phyloP scores from a whole-genome alignment of 1,140 invertebrate species.

The Papilio xuthus region DNA sequence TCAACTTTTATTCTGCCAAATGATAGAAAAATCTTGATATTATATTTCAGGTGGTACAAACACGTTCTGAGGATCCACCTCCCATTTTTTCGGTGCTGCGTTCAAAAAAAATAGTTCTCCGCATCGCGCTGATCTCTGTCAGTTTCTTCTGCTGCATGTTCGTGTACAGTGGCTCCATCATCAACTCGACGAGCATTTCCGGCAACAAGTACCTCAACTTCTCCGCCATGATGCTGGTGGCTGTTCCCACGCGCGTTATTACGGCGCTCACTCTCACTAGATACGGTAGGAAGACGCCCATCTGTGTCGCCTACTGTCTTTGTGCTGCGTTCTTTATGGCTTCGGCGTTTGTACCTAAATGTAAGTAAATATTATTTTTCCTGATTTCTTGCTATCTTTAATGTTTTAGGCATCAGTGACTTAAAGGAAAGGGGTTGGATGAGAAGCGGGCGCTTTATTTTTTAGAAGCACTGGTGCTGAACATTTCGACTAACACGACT shows the following conservation, averaged over 20 bases:
- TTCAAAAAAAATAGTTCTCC: conserved; percentile 82
- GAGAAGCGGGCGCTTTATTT: too few relatives aligned
- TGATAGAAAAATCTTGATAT: neutral
- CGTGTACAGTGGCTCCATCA: conserved; percentile 90
- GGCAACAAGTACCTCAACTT: conserved; percentile 85
- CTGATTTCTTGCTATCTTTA: neutral
- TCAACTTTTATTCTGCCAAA: too few relatives aligned
- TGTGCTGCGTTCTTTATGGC: conserved; percentile 80
- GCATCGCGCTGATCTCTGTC: conserved; percentile 84
- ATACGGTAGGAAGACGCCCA: conserved; percentile 84
- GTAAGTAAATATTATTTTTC: conserved; percentile 54
- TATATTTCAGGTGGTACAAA: conserved; percentile 45
- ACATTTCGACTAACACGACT: too few relatives aligned
- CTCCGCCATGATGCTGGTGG: conserved; percentile 80
- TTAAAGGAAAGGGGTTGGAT: too few relatives aligned
- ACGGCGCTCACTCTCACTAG: conserved; percentile 84
- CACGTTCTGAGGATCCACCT: conserved; percentile 47
- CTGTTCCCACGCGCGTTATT: conserved; percentile 83
- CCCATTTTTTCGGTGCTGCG: conserved; percentile 81
- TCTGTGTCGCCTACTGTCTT: conserved; percentile 83
- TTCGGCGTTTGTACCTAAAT: conserved; percentile 71
- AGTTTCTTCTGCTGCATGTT: conserved; percentile 87
- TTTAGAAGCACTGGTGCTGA: too few relatives aligned
- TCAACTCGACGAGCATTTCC: conserved; percentile 84
- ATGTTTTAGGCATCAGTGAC: too few relatives aligned